phyloP scores from a whole-genome alignment of 2,888 invertebrate genomes.

The Caenorhabditis panamensis region DNA sequence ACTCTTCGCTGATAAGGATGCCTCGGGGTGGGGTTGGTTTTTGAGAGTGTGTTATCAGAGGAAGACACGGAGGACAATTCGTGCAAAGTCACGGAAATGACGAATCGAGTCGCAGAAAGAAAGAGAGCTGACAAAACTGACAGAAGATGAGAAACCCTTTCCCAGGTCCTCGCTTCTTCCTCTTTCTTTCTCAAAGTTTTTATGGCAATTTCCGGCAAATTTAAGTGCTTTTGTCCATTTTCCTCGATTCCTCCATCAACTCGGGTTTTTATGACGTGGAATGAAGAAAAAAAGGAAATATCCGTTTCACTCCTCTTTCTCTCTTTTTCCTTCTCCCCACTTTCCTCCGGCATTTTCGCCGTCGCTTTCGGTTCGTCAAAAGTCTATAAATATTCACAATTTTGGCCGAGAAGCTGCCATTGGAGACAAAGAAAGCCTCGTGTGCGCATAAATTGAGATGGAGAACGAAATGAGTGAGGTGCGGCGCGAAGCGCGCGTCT shows the following conservation, averaged over 20 bases:
- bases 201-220: slow-evolving; percentile 16
- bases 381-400: slow-evolving; percentile 22
- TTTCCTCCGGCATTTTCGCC: slow-evolving; percentile 1
- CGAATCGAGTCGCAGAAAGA: slow-evolving; percentile 22
- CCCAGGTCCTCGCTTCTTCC: neutral
- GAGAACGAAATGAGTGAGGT: slow-evolving; percentile 7
- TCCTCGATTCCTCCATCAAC: slow-evolving; percentile 10
- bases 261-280: slow-evolving; percentile 15
- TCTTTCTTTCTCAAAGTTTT: slow-evolving; percentile 4
- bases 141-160: too few species aligned
- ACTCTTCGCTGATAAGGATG: slow-evolving; percentile 3
- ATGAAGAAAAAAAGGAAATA: neutral
- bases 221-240: slow-evolving; percentile 16
- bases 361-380: neutral
- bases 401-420: slow-evolving; percentile 1
- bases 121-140: slow-evolving; percentile 4
- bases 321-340: neutral
- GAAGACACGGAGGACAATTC: slow-evolving; percentile 19
- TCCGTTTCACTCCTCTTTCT: neutral
- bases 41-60: slow-evolving; percentile 15
- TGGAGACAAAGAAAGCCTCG: slow-evolving; percentile 21
- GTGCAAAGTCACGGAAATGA: slow-evolving; percentile 39
- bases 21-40: slow-evolving; percentile 6
- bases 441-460: slow-evolving; percentile 24
- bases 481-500: neutral